Percentiles rank a stretch among this genome's conserved stretches.
These are phyloP conservation scores for Microcebus murinus DNA, from an alignment of 2,113 vertebrate species.

Conservation along the genomic window DNA sequence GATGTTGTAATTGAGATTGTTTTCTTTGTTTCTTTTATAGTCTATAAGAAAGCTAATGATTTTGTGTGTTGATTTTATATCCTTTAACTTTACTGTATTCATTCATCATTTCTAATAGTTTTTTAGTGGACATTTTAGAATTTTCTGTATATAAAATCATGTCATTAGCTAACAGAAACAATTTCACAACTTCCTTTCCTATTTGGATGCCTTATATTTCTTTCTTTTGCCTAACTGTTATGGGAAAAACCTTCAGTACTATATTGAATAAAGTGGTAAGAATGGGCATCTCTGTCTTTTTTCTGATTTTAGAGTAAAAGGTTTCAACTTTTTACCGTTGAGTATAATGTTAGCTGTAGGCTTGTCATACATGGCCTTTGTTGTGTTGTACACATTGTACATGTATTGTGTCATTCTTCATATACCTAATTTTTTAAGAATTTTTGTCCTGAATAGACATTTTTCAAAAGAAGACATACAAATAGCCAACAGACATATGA, in stretches of 20 bases:
- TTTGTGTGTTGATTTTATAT: not conserved
- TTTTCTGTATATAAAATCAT: not conserved
- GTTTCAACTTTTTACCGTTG: not conserved
- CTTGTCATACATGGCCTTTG: not conserved
- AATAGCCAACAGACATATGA: not conserved
- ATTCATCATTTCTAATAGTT: not conserved
- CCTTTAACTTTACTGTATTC: not conserved
- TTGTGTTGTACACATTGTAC: not conserved
- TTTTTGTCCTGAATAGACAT: not conserved
- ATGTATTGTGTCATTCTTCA: not conserved
- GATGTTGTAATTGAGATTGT: not conserved
- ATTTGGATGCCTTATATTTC: not conserved
- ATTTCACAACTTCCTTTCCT: not conserved
- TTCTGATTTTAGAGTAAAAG: not conserved
- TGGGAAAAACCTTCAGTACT: not conserved
- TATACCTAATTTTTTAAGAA: not conserved
- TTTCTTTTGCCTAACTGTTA: not conserved
- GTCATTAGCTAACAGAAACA: not conserved
- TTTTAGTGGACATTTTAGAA: not conserved
- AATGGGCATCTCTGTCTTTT: not conserved
- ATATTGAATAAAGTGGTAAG: not conserved
- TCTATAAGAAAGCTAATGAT: not conserved
- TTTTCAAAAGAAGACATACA: not conserved
- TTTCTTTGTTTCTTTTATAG: not conserved
- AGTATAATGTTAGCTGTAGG: not conserved